Evolutionary conservation across 30 jellyfish, hydroid and myxozoan species (phyloP).

Genomic region (Pelagia noctiluca): DNA sequence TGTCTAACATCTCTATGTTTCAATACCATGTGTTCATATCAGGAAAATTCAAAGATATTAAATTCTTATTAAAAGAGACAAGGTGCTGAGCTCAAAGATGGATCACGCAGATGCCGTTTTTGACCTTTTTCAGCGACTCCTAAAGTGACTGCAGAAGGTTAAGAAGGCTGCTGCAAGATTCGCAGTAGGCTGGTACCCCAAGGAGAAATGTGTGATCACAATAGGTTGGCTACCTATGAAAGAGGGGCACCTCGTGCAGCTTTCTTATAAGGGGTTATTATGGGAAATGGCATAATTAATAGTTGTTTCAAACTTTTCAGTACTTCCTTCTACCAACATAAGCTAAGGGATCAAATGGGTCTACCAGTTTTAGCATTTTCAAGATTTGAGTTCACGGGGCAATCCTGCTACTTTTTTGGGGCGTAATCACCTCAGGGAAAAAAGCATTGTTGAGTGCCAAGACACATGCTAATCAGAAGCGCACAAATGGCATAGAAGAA

Average conservation of each 20-base stretch:
- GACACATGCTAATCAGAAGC: neutral
- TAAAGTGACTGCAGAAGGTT: slow-evolving; percentile 45
- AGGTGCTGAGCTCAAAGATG: slow-evolving; percentile 26
- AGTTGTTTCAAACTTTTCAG: no score
- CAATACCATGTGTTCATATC: slow-evolving; percentile 29
- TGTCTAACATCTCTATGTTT: slow-evolving; percentile 57
- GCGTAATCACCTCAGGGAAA: no score
- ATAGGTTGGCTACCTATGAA: slow-evolving; percentile 43
- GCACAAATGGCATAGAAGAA: neutral
- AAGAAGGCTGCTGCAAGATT: slow-evolving; percentile 45
- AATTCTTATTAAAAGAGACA: slow-evolving; percentile 30
- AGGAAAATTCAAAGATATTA: slow-evolving; percentile 49
- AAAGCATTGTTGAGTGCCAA: no score
- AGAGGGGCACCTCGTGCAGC: no score
- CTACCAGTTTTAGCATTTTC: no score
- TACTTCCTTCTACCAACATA: no score
- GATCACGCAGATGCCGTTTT: slow-evolving; percentile 4
- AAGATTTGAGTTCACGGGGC: no score
- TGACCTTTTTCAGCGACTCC: slow-evolving; percentile 32
- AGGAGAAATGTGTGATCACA: neutral
- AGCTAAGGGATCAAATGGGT: no score
- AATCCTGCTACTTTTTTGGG: no score
- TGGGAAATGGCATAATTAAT: no score
- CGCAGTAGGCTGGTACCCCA: slow-evolving; percentile 26
- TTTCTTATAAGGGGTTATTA: no score